Evolutionary conservation across 2,888 invertebrate species (phyloP).

Genomic region (Dryococelus australis): DNA sequence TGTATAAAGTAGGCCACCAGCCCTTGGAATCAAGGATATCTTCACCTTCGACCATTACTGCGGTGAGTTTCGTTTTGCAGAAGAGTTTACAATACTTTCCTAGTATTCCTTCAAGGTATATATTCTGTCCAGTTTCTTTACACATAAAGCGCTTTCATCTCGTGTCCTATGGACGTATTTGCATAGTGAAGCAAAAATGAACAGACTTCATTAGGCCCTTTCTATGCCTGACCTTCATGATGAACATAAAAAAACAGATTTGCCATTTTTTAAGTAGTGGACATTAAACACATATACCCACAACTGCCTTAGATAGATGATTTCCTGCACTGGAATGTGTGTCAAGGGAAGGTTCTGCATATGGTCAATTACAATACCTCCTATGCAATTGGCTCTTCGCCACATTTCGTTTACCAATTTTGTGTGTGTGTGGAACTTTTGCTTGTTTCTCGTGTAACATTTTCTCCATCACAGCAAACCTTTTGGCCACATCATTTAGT

Average conservation of each 20-base stretch:
- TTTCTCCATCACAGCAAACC: neutral
- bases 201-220: neutral
- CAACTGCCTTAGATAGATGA: neutral
- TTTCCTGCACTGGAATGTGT: neutral
- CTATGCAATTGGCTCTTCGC: neutral
- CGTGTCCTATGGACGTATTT: neutral
- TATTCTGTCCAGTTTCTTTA: neutral
- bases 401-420: neutral
- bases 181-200: neutral
- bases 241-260: neutral
- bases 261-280: neutral
- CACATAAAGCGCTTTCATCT: neutral
- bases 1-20: neutral
- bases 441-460: neutral
- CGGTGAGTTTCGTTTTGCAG: neutral
- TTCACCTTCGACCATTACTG: neutral
- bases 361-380: neutral
- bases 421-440: neutral
- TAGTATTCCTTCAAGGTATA: neutral
- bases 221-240: neutral
- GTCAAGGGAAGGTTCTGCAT: neutral
- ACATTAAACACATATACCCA: neutral
- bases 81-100: neutral
- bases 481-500: neutral
- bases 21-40: neutral